Evolutionary conservation across 2,888 invertebrate genomes (phyloP), one percentile per base, ranked within the genome.

Genomic region (Stenodera caucasica): DNA sequence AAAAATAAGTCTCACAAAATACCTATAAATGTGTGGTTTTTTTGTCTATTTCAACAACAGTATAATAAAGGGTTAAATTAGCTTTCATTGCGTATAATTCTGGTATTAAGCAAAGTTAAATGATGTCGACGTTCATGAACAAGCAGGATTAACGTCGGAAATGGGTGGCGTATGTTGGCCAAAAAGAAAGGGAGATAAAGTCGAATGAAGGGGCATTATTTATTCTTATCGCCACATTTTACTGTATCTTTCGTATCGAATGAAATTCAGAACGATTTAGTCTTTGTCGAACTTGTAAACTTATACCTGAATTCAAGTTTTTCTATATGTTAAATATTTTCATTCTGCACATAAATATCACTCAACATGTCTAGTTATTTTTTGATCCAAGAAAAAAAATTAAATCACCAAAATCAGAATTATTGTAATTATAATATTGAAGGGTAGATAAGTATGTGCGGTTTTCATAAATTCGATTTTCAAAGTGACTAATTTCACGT

Each of bases 91-190:
- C 15, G 32, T 52, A 32, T 62, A 62, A 62, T 62, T 58, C 62
- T 66, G 70, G 75, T 73, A 74, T 78, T 78, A 76, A 72, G 68
- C 67, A 69, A 75, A 69, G 75, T 77, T 77, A 77, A 76, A 77
- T 77, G 77, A 77, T 72, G 71, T 57, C 77, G 73, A 70, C 76
- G 78, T 76, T 75, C 77, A 75, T 77, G 77, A 77, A 77, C 74
- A 75, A 73, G 75, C 66, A 45, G 77, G 78, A 79, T 79, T 79
- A 78, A 78, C 77, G 77, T 77, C 75, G 77, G 77, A 77, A 78
- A 78, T 78, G 76, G 77, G 77, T 77, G 76, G 77, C 76, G 76
- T 76, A 76, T 75, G 72, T 72, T 72, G 74, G 72, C 75, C 69
- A 67, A 74, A 72, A 76, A 74, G 75, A 74, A 70, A 68, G 70